Percentiles rank a stretch among this genome's conserved stretches.
phyloP scores from a whole-genome alignment of 2,888 invertebrate genomes.

The Calliopum simillimum region DNA sequence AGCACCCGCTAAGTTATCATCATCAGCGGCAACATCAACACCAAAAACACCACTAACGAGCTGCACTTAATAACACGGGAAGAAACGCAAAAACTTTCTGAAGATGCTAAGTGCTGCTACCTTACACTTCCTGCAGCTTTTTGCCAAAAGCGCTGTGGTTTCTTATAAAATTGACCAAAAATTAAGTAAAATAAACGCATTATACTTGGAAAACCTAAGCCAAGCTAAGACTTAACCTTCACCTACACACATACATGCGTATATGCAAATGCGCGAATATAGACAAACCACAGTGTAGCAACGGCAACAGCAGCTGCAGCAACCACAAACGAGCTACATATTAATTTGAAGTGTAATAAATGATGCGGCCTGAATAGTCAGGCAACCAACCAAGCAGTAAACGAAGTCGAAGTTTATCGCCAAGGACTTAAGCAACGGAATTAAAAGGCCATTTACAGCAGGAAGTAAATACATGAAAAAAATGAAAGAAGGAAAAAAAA shows the following conservation, averaged over 20 bases:
- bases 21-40: neutral
- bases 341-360: conserved; percentile 51
- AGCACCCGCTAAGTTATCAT: neutral
- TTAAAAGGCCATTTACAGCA: conserved; percentile 38
- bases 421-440: conserved; percentile 45
- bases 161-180: too few species aligned
- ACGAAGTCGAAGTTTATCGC: conserved; percentile 48
- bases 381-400: too few species aligned
- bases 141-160: too few species aligned
- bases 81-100: neutral
- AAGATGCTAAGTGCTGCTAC: too few species aligned
- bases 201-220: too few species aligned
- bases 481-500: too few species aligned
- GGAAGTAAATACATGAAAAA: conserved; percentile 23
- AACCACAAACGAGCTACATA: conserved; percentile 47
- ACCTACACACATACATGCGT: too few species aligned
- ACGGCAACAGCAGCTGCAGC: neutral
- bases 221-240: too few species aligned
- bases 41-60: conserved; percentile 2
- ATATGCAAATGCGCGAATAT: conserved; percentile 13
- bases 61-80: neutral
- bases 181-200: too few species aligned
- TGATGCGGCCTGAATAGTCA: conserved; percentile 42
- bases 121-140: too few species aligned
- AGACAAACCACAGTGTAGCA: neutral